Evolutionary conservation across 2,888 invertebrate species (phyloP).

Genomic region (Rhopalosiphum nymphaeae): DNA sequence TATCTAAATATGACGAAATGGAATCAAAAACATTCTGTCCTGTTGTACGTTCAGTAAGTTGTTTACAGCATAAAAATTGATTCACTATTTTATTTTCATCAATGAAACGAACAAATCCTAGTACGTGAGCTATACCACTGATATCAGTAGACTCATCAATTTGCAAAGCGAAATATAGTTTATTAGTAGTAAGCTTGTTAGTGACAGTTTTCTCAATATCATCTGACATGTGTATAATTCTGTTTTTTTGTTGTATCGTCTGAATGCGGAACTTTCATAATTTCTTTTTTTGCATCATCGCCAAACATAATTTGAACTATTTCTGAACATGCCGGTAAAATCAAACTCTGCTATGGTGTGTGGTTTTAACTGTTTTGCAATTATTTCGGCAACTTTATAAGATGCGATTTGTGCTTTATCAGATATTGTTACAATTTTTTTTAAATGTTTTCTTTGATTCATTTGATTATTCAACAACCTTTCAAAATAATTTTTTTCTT

Average conservation of each 20-base stretch:
- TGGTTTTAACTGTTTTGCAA: neutral
- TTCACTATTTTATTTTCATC: constrained; percentile 65
- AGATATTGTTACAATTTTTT: no score
- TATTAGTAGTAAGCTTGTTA: constrained; percentile 19
- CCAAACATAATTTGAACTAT: neutral
- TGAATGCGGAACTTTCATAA: constrained; percentile 28
- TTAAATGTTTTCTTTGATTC: no score
- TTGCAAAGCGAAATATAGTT: constrained; percentile 64
- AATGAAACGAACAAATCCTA: constrained; percentile 66
- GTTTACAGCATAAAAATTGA: constrained; percentile 66
- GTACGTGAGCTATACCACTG: constrained; percentile 36
- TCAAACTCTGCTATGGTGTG: constrained; percentile 15
- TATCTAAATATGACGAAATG: no score
- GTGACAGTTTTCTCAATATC: constrained; percentile 17
- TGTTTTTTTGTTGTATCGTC: constrained; percentile 38
- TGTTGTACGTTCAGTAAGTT: no score
- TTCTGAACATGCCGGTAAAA: constrained; percentile 48
- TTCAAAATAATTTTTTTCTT: no score
- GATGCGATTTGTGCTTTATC: no score
- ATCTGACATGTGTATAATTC: constrained; percentile 36
- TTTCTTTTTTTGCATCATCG: constrained; percentile 28
- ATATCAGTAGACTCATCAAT: constrained; percentile 65
- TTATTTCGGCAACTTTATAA: no score
- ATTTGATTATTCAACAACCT: no score
- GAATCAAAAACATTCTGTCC: no score